Conservation (phyloP, 2,888 invertebrate genomes). For the Cabera pusaria region DNA sequence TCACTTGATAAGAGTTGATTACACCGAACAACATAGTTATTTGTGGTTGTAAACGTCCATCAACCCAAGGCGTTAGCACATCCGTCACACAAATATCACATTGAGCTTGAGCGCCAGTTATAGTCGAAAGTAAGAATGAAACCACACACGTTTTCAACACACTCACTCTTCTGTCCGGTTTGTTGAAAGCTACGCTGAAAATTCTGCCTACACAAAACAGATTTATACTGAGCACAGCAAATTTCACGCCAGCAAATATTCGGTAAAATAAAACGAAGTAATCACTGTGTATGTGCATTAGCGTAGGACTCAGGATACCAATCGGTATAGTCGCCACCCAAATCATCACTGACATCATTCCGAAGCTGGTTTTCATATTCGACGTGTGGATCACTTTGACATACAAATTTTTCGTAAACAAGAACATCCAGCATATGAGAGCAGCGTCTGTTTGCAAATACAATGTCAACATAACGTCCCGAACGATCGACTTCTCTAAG, state of each 20-base stretch:
- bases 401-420: slow-evolving; percentile 61
- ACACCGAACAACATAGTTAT: slow-evolving; percentile 20
- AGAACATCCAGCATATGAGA: slow-evolving; percentile 56
- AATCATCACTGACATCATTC: slow-evolving; percentile 36
- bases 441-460: slow-evolving; percentile 54
- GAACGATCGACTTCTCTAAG: not conserved
- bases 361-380: slow-evolving; percentile 35
- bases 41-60: not conserved
- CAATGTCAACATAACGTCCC: slow-evolving; percentile 32
- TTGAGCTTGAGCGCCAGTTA: slow-evolving; percentile 50
- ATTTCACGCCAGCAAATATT: slow-evolving; percentile 46
- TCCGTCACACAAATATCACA: slow-evolving; percentile 44
- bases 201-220: slow-evolving; percentile 49
- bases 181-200: slow-evolving; percentile 42
- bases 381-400: slow-evolving; percentile 59
- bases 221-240: slow-evolving; percentile 48
- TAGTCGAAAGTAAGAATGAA: slow-evolving; percentile 49
- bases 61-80: slow-evolving; percentile 20
- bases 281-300: not conserved
- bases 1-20: slow-evolving; percentile 38
- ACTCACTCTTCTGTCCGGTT: slow-evolving; percentile 14
- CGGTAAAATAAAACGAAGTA: slow-evolving; percentile 26
- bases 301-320: slow-evolving; percentile 36
- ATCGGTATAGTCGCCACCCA: slow-evolving; percentile 49
- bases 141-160: slow-evolving; percentile 37